Base-by-base conservation (phyloP, 1,140 invertebrate genomes). In the Carposina sasakii region DNA sequence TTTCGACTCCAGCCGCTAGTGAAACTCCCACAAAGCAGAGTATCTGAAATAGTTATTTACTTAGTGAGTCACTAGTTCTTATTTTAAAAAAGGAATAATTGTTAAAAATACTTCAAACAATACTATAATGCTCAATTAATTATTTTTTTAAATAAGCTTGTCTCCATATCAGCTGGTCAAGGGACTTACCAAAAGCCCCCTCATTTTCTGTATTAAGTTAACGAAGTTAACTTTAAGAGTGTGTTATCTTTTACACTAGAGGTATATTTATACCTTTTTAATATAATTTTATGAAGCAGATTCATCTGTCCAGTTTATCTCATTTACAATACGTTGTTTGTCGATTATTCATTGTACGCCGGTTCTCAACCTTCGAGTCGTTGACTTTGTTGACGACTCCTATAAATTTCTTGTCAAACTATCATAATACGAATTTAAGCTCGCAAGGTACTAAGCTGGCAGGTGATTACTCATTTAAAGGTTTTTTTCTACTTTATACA, bases 191-290 rank as follows among this genome's bases (percentile, higher is more conserved):
- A 74, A 54, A 42, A 78, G 57, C 34, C 49, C 57, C 48, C 73
- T 68, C 77, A 81, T 81, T 70, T 67, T 56, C 57, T 63, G 69
- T 63, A 54, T 55, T 60, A 59, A 67, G 60, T 56, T 60, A 17
- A 53, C 54, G 62, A 52, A 55, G 56, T 69, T 60, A 62, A 66
- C 60, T 52, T 71, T 57, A 56, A 66, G 65, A 77, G 70, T 81
- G 77, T 76, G 64, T 52, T 66, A 60, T 63, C 46, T 60, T 54
- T 61, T 58, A 63, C 54, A 64, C 63, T 56, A 57, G 64, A 60
- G 63, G 66, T 60, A n/a, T 81, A 75, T 78, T 69, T 81, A 81
- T 81, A 74, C 67, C 66, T 66, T 76, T 76, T 78, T 77, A 70
- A 57, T 65, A 65, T 70, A 67, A 69, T 68, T 76, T 69, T 63